Percentiles rank a stretch among this genome's conserved stretches.
Conservation (phyloP, 2,113 vertebrate genomes). For the Andinoacara biseriatus region DNA sequence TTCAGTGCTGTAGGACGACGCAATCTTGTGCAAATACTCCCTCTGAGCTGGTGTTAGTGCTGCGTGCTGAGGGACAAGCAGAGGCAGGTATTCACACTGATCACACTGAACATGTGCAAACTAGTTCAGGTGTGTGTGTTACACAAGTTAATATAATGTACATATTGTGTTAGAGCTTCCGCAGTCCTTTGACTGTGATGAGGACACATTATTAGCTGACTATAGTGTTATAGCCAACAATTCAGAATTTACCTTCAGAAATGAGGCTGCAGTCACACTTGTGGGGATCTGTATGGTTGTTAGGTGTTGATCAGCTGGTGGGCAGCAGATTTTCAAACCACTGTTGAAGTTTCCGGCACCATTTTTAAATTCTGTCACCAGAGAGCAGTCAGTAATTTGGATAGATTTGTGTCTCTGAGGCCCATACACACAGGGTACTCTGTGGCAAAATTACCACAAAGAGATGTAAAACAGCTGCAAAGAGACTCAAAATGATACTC, state of each 20-base stretch:
- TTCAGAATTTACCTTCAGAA: constrained; percentile 74
- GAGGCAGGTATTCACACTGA: background rate
- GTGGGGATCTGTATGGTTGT: constrained; percentile 67
- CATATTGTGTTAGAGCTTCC: background rate
- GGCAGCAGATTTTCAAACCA: background rate
- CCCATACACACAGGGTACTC: background rate
- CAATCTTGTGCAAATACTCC: constrained; percentile 72
- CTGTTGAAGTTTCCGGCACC: background rate
- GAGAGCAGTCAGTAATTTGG: background rate
- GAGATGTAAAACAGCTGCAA: background rate
- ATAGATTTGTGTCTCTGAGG: accelerated
- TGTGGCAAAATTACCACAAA: background rate
- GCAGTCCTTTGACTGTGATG: too few species aligned
- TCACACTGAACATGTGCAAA: background rate
- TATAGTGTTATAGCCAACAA: background rate
- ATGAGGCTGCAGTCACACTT: constrained; percentile 63
- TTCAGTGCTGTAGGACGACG: constrained; percentile 68
- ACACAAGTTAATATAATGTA: background rate
- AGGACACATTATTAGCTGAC: background rate
- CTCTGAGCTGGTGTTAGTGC: constrained; percentile 77
- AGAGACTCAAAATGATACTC: background rate
- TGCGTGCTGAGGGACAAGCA: constrained; percentile 67
- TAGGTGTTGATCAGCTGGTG: background rate
- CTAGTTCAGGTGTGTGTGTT: background rate
- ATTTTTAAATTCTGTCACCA: background rate